Evolutionary conservation across 2,113 vertebrate genomes (phyloP).

Genomic region (Elanus axillaris): DNA sequence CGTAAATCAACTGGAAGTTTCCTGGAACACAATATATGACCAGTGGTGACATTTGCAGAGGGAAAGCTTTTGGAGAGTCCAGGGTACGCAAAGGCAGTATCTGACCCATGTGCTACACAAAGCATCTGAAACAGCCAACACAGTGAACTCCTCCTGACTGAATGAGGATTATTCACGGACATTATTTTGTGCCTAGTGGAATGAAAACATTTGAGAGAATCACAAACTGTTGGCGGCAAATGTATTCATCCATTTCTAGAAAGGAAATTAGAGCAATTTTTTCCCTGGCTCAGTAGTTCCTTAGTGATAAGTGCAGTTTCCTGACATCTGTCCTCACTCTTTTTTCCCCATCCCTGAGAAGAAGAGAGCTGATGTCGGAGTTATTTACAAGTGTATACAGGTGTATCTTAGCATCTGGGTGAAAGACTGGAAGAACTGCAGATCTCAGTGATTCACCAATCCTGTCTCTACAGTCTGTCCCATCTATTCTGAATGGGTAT

Average conservation of each 20-base stretch:
- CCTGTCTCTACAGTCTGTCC: neutral
- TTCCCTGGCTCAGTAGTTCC: neutral
- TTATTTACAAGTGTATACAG: slow-evolving; percentile 6
- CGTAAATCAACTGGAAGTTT: neutral
- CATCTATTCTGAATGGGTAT: slow-evolving; percentile 23
- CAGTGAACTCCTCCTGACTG: neutral
- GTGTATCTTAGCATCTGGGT: neutral
- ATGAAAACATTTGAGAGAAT: neutral
- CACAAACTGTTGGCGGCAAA: neutral
- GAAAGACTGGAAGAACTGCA: neutral
- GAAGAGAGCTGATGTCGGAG: neutral
- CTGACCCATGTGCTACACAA: neutral
- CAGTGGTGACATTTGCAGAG: neutral
- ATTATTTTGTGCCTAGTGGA: neutral
- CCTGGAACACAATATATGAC: neutral
- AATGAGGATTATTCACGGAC: rapidly evolving
- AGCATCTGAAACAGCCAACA: neutral
- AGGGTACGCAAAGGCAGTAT: neutral
- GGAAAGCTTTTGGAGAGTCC: neutral
- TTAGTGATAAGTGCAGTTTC: neutral
- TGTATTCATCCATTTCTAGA: neutral
- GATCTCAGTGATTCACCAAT: slow-evolving; percentile 15
- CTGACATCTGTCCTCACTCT: neutral
- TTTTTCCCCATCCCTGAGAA: neutral
- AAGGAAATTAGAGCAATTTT: neutral